Evolutionary conservation across 2,113 vertebrate genomes (phyloP).

Genomic region (Orycteropus afer): DNA sequence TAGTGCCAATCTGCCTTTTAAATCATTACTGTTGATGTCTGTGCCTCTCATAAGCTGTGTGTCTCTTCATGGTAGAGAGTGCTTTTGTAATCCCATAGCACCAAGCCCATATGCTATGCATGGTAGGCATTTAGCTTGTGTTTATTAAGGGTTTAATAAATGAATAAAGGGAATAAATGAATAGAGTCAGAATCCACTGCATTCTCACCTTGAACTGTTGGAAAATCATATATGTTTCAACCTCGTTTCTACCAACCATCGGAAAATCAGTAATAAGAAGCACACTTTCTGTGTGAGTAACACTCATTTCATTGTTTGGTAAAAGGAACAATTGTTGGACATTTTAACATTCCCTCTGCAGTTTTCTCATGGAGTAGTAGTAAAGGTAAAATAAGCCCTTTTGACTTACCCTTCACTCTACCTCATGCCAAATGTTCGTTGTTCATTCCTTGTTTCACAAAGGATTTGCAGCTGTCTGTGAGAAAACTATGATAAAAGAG

Average conservation of each 20-base stretch:
- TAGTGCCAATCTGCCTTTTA: neutral
- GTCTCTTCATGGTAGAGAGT: neutral
- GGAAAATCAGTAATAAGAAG: neutral
- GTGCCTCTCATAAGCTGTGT: neutral
- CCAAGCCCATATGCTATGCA: neutral
- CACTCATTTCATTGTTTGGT: neutral
- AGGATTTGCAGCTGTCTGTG: neutral
- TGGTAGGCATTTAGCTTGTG: neutral
- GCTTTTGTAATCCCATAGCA: neutral
- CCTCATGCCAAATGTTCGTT: neutral
- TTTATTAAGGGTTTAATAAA: neutral
- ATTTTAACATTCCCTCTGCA: neutral
- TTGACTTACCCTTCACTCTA: neutral
- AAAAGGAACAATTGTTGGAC: neutral
- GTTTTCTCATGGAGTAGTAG: neutral
- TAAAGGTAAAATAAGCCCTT: neutral
- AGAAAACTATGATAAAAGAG: slow-evolving; percentile 9
- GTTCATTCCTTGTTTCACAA: neutral
- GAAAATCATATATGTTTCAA: neutral
- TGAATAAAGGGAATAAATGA: neutral
- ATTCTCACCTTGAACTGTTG: neutral
- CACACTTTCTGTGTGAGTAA: neutral
- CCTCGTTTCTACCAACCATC: neutral
- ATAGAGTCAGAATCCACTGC: neutral
- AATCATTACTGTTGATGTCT: neutral